phyloP scores from a whole-genome alignment of 2,113 vertebrate species.

The Dicentrarchus labrax region DNA sequence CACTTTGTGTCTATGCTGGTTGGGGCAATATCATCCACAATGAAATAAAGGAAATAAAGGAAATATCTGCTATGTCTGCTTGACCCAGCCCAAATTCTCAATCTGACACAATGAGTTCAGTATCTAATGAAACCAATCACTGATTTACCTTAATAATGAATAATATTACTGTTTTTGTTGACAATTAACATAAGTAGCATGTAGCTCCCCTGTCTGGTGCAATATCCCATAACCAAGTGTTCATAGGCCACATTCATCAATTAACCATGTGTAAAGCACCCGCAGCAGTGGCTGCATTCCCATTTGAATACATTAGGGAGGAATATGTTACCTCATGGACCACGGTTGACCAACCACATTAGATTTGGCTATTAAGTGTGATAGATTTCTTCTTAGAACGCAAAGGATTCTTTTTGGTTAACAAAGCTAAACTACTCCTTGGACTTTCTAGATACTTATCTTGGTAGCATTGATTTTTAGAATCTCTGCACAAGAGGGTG shows the following conservation, averaged over 20 bases:
- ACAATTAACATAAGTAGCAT: constrained; percentile 64
- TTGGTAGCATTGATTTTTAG: constrained; percentile 65
- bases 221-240: constrained; percentile 56
- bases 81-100: constrained; percentile 10
- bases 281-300: constrained; percentile 55
- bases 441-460: constrained; percentile 62
- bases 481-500: constrained; percentile 33
- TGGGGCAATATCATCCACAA: constrained; percentile 5
- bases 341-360: constrained; percentile 71
- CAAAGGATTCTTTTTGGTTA: constrained; percentile 66
- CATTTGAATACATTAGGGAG: constrained; percentile 71
- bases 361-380: constrained; percentile 77
- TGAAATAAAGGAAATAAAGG: constrained; percentile 33
- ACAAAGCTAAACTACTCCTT: constrained; percentile 67
- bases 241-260: constrained; percentile 75
- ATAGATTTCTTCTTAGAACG: constrained; percentile 76
- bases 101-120: neutral
- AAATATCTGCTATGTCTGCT: constrained; percentile 25
- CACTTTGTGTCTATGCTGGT: neutral
- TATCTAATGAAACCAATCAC: constrained; percentile 36
- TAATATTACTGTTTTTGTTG: constrained; percentile 33
- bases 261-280: constrained; percentile 64
- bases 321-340: constrained; percentile 70
- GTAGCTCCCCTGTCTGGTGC: constrained; percentile 29
- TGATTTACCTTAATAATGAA: constrained; percentile 52